Evolutionary conservation across 2,888 invertebrate species (phyloP), one percentile per base, ranked within the genome.

Genomic region (Machimus rusticus): DNA sequence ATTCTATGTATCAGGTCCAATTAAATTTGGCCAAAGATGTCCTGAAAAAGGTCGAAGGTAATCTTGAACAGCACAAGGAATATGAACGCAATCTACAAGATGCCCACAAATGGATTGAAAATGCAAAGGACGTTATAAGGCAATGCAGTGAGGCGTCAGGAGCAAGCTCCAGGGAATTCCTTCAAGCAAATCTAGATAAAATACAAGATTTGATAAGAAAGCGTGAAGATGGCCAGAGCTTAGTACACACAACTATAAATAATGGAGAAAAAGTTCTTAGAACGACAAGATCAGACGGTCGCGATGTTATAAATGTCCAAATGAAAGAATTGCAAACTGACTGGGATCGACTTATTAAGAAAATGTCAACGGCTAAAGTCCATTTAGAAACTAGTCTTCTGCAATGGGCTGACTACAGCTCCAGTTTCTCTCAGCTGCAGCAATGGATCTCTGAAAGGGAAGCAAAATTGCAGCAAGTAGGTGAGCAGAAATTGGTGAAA

Each of bases 371-470:
- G 0, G 96, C 97, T 0, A 98, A 98, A 93, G 98, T 98, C 16
- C 96, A 97, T 90, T 93, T 99, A 55, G 98, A 99, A 92, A 98
- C 98, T 0, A 96, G 96, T 90, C 93, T 98, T 16, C 93, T 98
- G 66, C 98, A 99, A 94, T 99, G 98, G 98, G 98, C 98, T 8
- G 98, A 98, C 91, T 99, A 98, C 92, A 98, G 97, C 91, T 98
- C 98, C 86, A 98, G 98, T 87, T 98, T 97, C 92, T 95, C 96
- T 23, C 98, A 98, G 91, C 93, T 99, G 34, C 97, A 98, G 91
- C 97, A 98, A 94, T 98, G 99, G 98, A 97, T 99, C 88, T 96
- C 96, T 46, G 98, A 99, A 90, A 95, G 98, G 90, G 98, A 98
- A 94, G 97, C 97, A 5, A 97, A 98, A 93, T 92, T 98, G 79